phyloP scores from a whole-genome alignment of 2,113 vertebrate genomes.

The Caranx ignobilis region DNA sequence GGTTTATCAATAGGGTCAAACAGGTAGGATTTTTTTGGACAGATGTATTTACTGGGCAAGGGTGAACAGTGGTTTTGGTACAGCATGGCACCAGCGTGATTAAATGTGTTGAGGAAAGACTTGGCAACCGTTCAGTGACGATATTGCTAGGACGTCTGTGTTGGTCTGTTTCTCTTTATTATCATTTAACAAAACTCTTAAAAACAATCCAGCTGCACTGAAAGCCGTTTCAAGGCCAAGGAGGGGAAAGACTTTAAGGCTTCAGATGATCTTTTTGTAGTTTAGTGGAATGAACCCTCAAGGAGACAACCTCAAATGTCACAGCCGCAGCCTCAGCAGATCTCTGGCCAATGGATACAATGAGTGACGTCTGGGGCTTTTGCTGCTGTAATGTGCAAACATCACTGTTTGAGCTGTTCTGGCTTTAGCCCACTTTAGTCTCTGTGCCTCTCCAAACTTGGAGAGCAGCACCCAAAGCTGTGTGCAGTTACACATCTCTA shows the following conservation, averaged over 20 bases:
- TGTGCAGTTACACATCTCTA: slow-evolving; percentile 81
- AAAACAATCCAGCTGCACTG: neutral
- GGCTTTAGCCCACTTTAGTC: slow-evolving; percentile 52
- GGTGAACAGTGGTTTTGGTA: neutral
- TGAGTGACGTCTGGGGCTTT: slow-evolving; percentile 52
- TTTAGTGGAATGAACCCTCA: slow-evolving; percentile 11
- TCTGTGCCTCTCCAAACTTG: slow-evolving; percentile 69
- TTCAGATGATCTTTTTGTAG: slow-evolving; percentile 4
- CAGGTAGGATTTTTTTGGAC: neutral
- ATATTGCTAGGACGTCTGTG: neutral
- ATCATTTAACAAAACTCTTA: neutral
- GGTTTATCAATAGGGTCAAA: neutral
- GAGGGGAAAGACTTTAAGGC: neutral
- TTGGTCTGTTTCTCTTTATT: neutral
- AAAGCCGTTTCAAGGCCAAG: neutral
- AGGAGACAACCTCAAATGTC: slow-evolving; percentile 56
- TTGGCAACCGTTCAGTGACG: no score
- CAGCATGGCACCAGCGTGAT: neutral
- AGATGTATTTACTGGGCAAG: neutral
- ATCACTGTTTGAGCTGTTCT: slow-evolving; percentile 72
- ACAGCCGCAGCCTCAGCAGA: slow-evolving; percentile 50
- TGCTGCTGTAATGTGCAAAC: slow-evolving; percentile 74
- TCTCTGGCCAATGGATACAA: slow-evolving; percentile 63
- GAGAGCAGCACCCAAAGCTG: slow-evolving; percentile 76
- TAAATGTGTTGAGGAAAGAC: no score